Conservation (phyloP, 2,888 invertebrate genomes). For the Drosophila cognata region DNA sequence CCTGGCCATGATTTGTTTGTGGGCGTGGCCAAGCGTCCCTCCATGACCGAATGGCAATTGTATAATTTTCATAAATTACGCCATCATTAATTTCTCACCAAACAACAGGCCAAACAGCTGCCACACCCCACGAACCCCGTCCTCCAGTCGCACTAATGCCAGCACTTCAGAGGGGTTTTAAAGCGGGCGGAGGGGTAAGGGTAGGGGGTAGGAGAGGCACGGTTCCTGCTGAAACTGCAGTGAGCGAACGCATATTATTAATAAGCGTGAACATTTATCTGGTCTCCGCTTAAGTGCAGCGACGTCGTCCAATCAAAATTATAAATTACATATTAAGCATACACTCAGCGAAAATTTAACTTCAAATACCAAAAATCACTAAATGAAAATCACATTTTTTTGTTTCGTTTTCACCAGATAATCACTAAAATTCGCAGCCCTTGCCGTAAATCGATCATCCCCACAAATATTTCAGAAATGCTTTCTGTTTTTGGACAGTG, state of each 20-base stretch:
- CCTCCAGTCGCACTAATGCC: conserved; percentile 49
- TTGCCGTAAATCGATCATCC: neutral
- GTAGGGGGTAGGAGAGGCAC: neutral
- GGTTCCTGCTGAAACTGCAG: conserved; percentile 13
- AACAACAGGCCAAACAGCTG: neutral
- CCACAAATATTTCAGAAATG: neutral
- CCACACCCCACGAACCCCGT: conserved; percentile 33
- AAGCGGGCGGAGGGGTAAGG: neutral
- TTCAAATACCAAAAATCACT: neutral
- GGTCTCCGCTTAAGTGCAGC: conserved; percentile 63
- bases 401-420: neutral
- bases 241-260: conserved; percentile 61
- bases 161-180: conserved; percentile 33
- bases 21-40: conserved; percentile 32
- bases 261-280: conserved; percentile 68
- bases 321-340: conserved; percentile 77
- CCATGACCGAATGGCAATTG: conserved; percentile 56
- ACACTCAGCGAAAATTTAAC: neutral
- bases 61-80: conserved; percentile 78
- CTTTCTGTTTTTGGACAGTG: neutral
- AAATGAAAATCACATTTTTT: neutral
- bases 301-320: conserved; percentile 71
- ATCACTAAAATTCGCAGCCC: neutral
- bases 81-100: conserved; percentile 72
- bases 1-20: conserved; percentile 56